These are phyloP conservation scores for Polydrusus cervinus DNA, from an alignment of 2,888 invertebrate genomes.

Conservation along the genomic window DNA sequence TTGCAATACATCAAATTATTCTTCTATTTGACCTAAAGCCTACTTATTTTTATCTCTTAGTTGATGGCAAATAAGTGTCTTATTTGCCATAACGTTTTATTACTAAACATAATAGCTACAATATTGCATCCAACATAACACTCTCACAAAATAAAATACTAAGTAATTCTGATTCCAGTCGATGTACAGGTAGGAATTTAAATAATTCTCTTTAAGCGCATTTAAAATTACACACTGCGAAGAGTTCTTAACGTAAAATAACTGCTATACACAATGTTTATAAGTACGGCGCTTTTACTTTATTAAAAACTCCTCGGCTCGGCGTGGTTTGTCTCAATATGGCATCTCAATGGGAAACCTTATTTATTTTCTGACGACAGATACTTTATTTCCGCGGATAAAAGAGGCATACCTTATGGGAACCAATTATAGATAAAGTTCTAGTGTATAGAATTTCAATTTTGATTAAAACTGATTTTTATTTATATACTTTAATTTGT, in stretches of 20 bases:
- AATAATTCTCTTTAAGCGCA: constrained; percentile 23
- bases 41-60: too few relatives aligned
- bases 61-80: too few relatives aligned
- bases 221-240: constrained; percentile 16
- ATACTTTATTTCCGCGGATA: background rate
- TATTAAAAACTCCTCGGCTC: constrained; percentile 23
- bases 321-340: constrained; percentile 13
- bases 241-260: constrained; percentile 17
- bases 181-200: constrained; percentile 1
- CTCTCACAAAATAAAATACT: background rate
- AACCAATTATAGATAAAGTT: constrained; percentile 1
- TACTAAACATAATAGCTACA: background rate
- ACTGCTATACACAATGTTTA: constrained; percentile 4
- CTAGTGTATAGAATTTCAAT: constrained; percentile 4
- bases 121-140: background rate
- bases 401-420: background rate
- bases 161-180: background rate
- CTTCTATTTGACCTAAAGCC: too few relatives aligned
- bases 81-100: background rate
- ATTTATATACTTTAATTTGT: too few relatives aligned
- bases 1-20: too few relatives aligned
- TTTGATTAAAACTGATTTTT: background rate
- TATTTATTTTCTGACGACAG: constrained; percentile 5
- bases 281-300: constrained; percentile 24
- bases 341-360: constrained; percentile 1